A percentile compares a stretch with the other conserved stretches of the same genome.
Conservation (phyloP, 1,140 invertebrate genomes). For the Octopus bimaculoides region DNA sequence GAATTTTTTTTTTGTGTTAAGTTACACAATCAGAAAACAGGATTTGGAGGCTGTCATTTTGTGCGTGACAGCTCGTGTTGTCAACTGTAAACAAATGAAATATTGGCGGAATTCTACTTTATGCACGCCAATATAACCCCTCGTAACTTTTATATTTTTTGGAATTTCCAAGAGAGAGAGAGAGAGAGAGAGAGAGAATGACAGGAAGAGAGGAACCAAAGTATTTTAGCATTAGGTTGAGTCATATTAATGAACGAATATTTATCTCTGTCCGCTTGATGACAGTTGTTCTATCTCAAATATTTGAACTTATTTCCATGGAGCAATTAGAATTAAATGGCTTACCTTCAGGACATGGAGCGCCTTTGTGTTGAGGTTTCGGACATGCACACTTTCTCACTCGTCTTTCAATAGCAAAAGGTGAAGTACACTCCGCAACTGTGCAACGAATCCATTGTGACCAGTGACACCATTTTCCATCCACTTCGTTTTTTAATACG, state of each 20-base stretch:
- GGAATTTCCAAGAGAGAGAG: too few relatives aligned
- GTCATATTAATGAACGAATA: neutral
- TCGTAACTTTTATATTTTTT: too few relatives aligned
- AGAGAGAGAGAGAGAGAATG: too few relatives aligned
- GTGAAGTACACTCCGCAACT: slow-evolving; percentile 46
- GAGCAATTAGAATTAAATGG: neutral
- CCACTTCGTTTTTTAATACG: neutral
- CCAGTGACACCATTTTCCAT: slow-evolving; percentile 57
- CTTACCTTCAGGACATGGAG: slow-evolving; percentile 27
- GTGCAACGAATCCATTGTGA: slow-evolving; percentile 49
- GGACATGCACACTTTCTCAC: slow-evolving; percentile 42
- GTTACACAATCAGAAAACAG: too few relatives aligned
- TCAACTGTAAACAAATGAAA: too few relatives aligned
- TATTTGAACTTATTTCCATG: neutral
- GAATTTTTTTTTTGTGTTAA: too few relatives aligned
- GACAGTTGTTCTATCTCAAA: neutral
- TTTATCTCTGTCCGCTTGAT: neutral
- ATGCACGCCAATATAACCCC: too few relatives aligned
- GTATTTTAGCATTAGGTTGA: too few relatives aligned
- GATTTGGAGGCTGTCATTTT: too few relatives aligned
- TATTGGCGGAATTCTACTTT: too few relatives aligned
- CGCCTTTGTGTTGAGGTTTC: slow-evolving; percentile 39
- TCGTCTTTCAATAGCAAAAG: slow-evolving; percentile 30
- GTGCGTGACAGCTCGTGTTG: too few relatives aligned
- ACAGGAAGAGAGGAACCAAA: too few relatives aligned